These are phyloP conservation scores for Drosophila pachea DNA, from an alignment of 1,140 invertebrate species.

Conservation along the genomic window DNA sequence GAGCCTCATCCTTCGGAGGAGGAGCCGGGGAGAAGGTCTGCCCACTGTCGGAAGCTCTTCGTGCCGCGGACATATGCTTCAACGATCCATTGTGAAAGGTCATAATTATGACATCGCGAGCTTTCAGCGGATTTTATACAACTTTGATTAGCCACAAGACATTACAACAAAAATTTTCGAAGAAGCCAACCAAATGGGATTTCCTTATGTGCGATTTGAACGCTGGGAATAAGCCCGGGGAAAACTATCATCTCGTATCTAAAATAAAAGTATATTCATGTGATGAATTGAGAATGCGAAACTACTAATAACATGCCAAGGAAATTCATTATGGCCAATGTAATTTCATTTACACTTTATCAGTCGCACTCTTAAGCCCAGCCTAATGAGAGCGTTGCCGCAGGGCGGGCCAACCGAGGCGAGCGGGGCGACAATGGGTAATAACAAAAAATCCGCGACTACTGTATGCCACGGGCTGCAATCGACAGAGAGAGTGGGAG, in stretches of 20 bases:
- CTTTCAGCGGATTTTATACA: neutral
- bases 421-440: neutral
- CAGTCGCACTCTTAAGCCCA: neutral
- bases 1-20: neutral
- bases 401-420: slow-evolving; percentile 2
- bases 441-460: slow-evolving; percentile 24
- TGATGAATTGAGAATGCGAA: neutral
- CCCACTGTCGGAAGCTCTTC: slow-evolving; percentile 30
- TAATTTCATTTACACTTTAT: neutral
- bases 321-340: neutral
- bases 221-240: no score
- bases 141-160: slow-evolving; percentile 6
- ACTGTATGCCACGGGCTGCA: slow-evolving; percentile 16
- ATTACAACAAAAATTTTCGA: neutral
- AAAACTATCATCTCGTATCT: no score
- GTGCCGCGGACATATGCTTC: slow-evolving; percentile 6
- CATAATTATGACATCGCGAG: slow-evolving; percentile 5
- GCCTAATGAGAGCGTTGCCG: slow-evolving; percentile 14
- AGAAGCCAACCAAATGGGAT: no score
- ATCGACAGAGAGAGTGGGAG: neutral
- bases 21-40: neutral
- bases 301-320: no score
- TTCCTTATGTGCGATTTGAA: no score
- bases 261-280: no score
- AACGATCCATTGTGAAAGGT: slow-evolving; percentile 17